Conservation (phyloP, 2,113 vertebrate genomes). For the Brachirus orientalis region DNA sequence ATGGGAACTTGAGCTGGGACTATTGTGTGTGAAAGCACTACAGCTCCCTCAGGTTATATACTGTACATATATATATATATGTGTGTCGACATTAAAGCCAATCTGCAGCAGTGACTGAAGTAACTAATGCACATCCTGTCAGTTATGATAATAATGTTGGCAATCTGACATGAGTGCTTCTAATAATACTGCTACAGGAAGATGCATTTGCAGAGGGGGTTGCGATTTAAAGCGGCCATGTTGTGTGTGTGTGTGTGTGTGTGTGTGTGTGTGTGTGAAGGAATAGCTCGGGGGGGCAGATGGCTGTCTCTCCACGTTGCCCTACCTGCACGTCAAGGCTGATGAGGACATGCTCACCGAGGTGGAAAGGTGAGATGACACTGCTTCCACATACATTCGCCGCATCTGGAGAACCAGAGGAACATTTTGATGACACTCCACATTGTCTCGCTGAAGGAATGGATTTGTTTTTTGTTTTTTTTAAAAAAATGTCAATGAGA, state of each 20-base stretch:
- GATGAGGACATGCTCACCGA: constrained; percentile 60
- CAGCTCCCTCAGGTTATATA: constrained; percentile 60
- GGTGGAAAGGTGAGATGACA: constrained; percentile 71
- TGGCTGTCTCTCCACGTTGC: constrained; percentile 75
- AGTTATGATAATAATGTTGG: constrained; percentile 67
- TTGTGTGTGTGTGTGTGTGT: constrained; percentile 57
- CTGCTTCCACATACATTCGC: constrained; percentile 34
- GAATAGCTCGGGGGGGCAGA: constrained; percentile 54
- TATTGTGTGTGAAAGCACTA: constrained; percentile 72
- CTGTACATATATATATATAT: background rate
- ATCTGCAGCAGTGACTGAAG: constrained; percentile 46
- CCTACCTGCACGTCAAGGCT: constrained; percentile 69
- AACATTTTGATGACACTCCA: background rate
- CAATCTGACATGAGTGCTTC: constrained; percentile 71
- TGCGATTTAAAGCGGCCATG: constrained; percentile 65
- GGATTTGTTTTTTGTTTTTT: background rate
- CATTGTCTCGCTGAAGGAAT: background rate
- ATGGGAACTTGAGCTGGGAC: constrained; percentile 77
- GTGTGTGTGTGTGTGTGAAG: constrained; percentile 57
- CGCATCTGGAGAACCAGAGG: constrained; percentile 10
- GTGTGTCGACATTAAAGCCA: constrained; percentile 66
- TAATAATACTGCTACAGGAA: constrained; percentile 72
- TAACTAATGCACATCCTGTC: constrained; percentile 78
- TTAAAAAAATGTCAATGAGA: constrained; percentile 32
- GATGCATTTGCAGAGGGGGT: constrained; percentile 62